Conservation (phyloP, 2,888 invertebrate species). For the Catocala sponsa region DNA sequence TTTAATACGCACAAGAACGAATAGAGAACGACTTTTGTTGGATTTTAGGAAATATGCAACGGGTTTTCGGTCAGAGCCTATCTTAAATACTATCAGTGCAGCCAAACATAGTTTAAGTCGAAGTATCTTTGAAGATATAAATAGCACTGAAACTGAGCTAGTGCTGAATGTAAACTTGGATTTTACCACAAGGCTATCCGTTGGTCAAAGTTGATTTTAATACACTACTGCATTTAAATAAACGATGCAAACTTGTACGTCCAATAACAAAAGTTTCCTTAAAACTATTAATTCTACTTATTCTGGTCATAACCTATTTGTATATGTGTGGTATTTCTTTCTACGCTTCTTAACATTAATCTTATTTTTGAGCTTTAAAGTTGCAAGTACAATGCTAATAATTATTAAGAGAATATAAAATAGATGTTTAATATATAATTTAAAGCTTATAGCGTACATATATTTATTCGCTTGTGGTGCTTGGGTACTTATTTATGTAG, state of each 20-base stretch:
- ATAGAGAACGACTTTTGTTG: no score
- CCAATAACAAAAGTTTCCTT: conserved; percentile 6
- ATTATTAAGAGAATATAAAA: conserved; percentile 61
- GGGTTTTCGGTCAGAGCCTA: no score
- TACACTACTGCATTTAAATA: neutral
- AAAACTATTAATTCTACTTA: conserved; percentile 36
- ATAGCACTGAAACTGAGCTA: no score
- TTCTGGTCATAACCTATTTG: conserved; percentile 46
- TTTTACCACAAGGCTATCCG: no score
- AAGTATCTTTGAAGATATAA: no score
- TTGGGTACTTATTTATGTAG: conserved; percentile 79
- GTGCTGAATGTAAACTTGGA: no score
- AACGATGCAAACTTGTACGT: neutral
- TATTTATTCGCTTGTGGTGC: conserved; percentile 82
- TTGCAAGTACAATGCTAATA: conserved; percentile 80
- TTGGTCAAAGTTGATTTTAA: no score
- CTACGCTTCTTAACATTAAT: conserved; percentile 55
- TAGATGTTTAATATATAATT: conserved; percentile 78
- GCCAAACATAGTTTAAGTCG: no score
- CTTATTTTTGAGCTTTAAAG: conserved; percentile 83
- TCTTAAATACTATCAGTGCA: no score
- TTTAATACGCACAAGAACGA: no score
- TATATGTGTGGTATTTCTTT: conserved; percentile 52
- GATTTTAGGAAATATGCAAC: no score
- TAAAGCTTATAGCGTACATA: conserved; percentile 68